Conservation (phyloP, 30 jellyfish, hydroid and myxozoan genomes). For the Pelagia noctiluca region DNA sequence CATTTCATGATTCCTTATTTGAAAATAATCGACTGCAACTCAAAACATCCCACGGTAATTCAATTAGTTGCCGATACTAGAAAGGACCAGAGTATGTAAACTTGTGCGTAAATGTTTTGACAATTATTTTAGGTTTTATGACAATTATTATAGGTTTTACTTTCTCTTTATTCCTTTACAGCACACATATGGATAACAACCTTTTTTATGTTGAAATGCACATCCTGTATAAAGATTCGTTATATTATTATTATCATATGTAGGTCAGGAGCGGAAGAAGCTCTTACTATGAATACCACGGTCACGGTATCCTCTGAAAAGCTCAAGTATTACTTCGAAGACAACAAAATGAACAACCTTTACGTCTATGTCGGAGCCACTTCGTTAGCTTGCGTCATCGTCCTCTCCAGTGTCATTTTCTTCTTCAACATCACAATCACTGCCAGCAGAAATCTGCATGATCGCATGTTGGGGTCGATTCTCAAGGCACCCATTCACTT, state of each 20-base stretch:
- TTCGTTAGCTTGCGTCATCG: slow-evolving; percentile 16
- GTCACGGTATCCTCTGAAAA: background rate
- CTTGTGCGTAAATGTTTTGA: no score
- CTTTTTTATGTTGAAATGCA: no score
- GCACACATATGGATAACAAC: no score
- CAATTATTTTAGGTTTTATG: no score
- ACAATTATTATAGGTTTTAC: no score
- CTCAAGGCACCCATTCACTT: slow-evolving; percentile 68
- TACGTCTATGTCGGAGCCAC: slow-evolving; percentile 65
- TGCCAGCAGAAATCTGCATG: slow-evolving; percentile 68
- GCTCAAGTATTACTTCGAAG: slow-evolving; percentile 46
- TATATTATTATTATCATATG: no score
- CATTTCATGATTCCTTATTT: background rate
- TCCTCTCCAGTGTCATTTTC: slow-evolving; percentile 14
- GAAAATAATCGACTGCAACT: no score
- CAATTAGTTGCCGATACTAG: no score
- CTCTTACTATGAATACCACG: background rate
- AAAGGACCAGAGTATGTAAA: no score
- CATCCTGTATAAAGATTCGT: no score
- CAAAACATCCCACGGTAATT: no score
- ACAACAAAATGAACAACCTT: slow-evolving; percentile 36
- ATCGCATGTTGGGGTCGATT: slow-evolving; percentile 63
- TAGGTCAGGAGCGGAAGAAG: slow-evolving; percentile 66
- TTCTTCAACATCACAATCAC: slow-evolving; percentile 46
- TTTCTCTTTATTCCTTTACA: no score